These are phyloP conservation scores for Pteronotus mesoamericanus DNA, from an alignment of 2,797 vertebrate species.

Conservation along the genomic window DNA sequence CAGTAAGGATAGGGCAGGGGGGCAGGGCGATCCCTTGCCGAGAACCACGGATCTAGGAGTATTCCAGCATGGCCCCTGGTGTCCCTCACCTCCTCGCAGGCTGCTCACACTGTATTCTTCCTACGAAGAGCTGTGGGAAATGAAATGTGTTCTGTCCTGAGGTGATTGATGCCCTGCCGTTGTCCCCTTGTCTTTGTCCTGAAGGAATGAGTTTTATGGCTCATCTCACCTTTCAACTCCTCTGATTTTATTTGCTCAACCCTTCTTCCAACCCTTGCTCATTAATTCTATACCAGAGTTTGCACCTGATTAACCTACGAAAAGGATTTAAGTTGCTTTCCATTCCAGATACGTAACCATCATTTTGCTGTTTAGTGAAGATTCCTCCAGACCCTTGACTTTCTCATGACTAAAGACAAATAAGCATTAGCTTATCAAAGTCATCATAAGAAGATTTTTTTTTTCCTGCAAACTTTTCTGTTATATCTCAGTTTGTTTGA, in stretches of 20 bases:
- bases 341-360: neutral
- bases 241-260: neutral
- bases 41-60: neutral
- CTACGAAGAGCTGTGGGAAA: neutral
- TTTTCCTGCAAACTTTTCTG: neutral
- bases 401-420: neutral
- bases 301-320: neutral
- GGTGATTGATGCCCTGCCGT: neutral
- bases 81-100: neutral
- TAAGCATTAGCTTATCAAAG: neutral
- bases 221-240: neutral
- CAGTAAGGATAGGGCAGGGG: no score
- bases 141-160: neutral
- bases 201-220: neutral
- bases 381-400: neutral
- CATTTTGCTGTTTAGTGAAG: neutral
- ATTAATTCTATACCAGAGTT: neutral
- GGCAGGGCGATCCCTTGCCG: neutral
- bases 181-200: neutral
- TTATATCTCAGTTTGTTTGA: neutral
- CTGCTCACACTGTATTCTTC: neutral
- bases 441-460: neutral
- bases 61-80: neutral
- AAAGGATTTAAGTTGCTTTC: neutral
- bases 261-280: neutral